Evolutionary conservation across 2,888 invertebrate genomes (phyloP).

Genomic region (Parnassius mnemosyne): DNA sequence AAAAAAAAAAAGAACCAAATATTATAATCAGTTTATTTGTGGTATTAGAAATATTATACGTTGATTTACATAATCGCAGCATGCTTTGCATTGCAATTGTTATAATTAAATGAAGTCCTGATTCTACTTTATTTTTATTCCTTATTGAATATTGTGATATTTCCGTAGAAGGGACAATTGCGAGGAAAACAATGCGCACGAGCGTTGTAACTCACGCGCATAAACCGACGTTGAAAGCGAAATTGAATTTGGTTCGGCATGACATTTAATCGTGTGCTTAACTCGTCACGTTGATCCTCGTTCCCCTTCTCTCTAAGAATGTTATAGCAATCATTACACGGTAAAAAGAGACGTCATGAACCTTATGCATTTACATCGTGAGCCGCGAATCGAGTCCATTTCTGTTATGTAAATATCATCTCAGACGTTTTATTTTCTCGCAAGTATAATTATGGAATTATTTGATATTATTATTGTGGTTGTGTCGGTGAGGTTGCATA

Average conservation of each 20-base stretch:
- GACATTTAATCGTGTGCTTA: conserved; percentile 58
- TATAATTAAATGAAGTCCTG: conserved; percentile 25
- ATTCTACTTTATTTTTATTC: conserved; percentile 29
- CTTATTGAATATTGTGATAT: conserved; percentile 27
- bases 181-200: conserved; percentile 45
- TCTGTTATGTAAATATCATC: conserved; percentile 65
- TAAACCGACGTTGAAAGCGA: conserved; percentile 62
- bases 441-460: conserved; percentile 57
- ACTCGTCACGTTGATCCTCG: conserved; percentile 51
- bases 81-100: conserved; percentile 5
- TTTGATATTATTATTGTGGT: conserved; percentile 52
- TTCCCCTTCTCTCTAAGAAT: conserved; percentile 46
- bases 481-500: conserved; percentile 50
- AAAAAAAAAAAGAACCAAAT: too few relatives aligned
- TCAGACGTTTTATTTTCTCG: conserved; percentile 64
- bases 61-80: not conserved
- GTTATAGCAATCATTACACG: conserved; percentile 35
- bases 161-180: conserved; percentile 27
- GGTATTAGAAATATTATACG: too few relatives aligned
- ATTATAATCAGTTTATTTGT: not conserved
- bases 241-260: conserved; percentile 65
- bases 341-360: conserved; percentile 54
- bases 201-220: conserved; percentile 61
- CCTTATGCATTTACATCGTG: conserved; percentile 43
- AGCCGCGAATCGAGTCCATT: conserved; percentile 48